Base-by-base conservation (phyloP, 1,140 invertebrate genomes). In the Hypsibius dujardini region DNA sequence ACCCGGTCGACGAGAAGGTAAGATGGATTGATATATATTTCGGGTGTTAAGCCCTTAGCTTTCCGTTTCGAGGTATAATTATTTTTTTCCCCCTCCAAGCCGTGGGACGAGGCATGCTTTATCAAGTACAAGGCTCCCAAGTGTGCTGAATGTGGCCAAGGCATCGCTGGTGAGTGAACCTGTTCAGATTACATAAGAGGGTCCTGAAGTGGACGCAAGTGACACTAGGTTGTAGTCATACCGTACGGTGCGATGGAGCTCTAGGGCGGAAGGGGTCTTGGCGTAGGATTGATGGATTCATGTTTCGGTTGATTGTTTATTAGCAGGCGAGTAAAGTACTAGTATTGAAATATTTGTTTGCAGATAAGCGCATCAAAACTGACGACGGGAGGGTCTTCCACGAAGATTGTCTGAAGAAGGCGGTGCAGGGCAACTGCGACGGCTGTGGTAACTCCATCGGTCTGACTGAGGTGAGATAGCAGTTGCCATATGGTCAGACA, bases 361-460 rank as follows among this genome's bases (percentile, higher is more conserved):
- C 62, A 67, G 62, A 67, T 42, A 67, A 67, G 42, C 62, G 62
- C 42, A 67, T 67, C 62, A 67, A 67, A 42, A 67, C 62, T 42
- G 62, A 67, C 62, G 62, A 67, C 42, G 62, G 62, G 42, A 12
- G 42, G 7, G 12, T 45, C 7, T 67, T 15, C 62, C 62, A 67
- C 62, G 62, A 67, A 67, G 62, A 12, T 15, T 67, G 62, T 42
- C 7, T 67, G 3, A 12, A 67, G 3, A 67, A 67, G 3, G 62
- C 62, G 12, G 7, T 42, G 3, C 62, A 67, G 42, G 62, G 62
- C 12, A 45, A 15, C 42, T 67, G 62, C 62, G 62, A 12, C 42
- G 62, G 62, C 62, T 67, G 62, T 45, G 62, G 62, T 7, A 12
- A 45, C 3, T 15, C 12, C 7, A 67, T 67, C 42, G 62, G 62